These are phyloP conservation scores for Prosopocoilus inquinatus DNA, from an alignment of 2,888 invertebrate species.

Conservation along the genomic window DNA sequence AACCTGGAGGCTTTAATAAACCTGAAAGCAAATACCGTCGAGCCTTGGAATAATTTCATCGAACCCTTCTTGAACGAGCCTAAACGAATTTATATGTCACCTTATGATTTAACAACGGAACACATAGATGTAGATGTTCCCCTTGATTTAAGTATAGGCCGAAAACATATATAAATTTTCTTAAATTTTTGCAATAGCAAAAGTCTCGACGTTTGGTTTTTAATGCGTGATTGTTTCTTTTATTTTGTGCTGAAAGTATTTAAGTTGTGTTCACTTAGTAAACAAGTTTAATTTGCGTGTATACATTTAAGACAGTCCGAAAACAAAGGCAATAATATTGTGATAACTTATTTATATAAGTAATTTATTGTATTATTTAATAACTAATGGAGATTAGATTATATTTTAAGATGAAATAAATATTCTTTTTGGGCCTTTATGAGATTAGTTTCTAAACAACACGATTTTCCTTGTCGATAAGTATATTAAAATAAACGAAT, in stretches of 20 bases:
- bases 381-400: too few species aligned
- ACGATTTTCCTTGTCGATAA: too few species aligned
- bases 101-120: conserved; percentile 26
- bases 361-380: conserved; percentile 9
- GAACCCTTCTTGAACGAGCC: conserved; percentile 20
- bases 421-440: too few species aligned
- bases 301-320: neutral
- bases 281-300: neutral
- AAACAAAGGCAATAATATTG: conserved; percentile 17
- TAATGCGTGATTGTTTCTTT: neutral
- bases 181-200: too few species aligned
- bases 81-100: conserved; percentile 12
- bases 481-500: too few species aligned
- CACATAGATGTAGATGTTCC: conserved; percentile 55
- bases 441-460: too few species aligned
- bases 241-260: neutral
- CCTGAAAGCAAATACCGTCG: conserved; percentile 16
- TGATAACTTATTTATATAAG: conserved; percentile 18
- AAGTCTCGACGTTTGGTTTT: conserved; percentile 4
- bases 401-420: too few species aligned
- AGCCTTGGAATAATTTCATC: conserved; percentile 28
- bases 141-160: conserved; percentile 62
- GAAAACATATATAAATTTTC: conserved; percentile 42
- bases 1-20: conserved; percentile 37
- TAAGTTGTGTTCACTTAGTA: too few species aligned